Percentiles rank a stretch among this genome's conserved stretches.
phyloP scores from a whole-genome alignment of 2,113 vertebrate genomes.

The Pampusana beccarii region DNA sequence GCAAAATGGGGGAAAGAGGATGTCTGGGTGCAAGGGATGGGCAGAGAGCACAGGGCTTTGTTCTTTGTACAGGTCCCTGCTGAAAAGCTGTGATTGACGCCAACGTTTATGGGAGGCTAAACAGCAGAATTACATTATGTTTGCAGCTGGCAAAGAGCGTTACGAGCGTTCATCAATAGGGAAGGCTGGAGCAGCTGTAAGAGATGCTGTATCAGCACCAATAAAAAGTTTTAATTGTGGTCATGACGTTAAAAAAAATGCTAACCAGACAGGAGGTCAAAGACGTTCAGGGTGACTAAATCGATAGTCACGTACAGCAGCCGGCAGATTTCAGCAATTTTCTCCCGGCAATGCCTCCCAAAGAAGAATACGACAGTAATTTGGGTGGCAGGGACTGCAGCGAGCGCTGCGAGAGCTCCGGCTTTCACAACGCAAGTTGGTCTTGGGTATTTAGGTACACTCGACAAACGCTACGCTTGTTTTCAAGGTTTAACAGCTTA shows the following conservation, averaged over 20 bases:
- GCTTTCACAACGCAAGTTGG: accelerated
- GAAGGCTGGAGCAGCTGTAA: neutral
- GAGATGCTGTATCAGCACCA: neutral
- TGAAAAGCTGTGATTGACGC: neutral
- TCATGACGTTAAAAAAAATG: neutral
- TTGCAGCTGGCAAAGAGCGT: neutral
- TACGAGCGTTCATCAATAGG: neutral
- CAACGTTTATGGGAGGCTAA: neutral
- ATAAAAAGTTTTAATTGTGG: neutral
- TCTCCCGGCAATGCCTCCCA: accelerated
- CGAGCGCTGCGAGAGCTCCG: accelerated
- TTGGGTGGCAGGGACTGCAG: accelerated
- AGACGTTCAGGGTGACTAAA: neutral
- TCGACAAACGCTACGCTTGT: neutral
- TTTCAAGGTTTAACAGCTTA: neutral
- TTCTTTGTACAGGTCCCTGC: neutral
- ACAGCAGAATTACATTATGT: neutral
- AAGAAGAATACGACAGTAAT: accelerated
- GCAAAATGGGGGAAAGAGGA: accelerated
- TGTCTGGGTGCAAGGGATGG: neutral
- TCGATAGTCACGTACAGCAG: accelerated
- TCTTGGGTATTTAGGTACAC: neutral
- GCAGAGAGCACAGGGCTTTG: neutral
- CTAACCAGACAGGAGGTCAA: neutral
- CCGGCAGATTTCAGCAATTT: neutral